Evolutionary conservation across 2,888 invertebrate genomes (phyloP).

Genomic region (Scaptomyza flava): DNA sequence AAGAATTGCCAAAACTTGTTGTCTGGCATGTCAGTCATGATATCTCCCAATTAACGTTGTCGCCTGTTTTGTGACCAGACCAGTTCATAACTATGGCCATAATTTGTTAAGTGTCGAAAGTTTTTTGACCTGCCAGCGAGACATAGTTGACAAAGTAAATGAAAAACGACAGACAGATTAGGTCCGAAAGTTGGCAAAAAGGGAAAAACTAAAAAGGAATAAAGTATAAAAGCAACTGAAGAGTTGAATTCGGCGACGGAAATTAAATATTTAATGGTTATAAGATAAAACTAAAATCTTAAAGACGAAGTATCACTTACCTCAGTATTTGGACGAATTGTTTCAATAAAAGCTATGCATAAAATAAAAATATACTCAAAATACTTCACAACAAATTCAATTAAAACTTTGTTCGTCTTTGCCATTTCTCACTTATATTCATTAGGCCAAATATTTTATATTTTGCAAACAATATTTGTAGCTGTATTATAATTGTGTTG

Average conservation of each 20-base stretch:
- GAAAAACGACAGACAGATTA: constrained; percentile 15
- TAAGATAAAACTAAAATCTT: neutral
- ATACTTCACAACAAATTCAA: no score
- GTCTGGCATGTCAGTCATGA: constrained; percentile 37
- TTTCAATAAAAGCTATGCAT: no score
- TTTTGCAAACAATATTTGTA: neutral
- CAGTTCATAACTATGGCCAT: constrained; percentile 29
- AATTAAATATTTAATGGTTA: neutral
- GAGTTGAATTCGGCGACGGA: neutral
- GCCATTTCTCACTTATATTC: neutral
- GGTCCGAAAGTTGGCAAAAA: neutral
- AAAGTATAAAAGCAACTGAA: neutral
- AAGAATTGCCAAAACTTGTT: constrained; percentile 9
- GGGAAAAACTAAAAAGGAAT: neutral
- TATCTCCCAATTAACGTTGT: constrained; percentile 48
- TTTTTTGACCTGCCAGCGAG: constrained; percentile 37
- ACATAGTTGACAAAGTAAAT: constrained; percentile 25
- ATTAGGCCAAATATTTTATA: neutral
- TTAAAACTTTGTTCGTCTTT: no score
- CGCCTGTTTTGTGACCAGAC: constrained; percentile 11
- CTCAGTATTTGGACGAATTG: no score
- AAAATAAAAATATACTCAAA: no score
- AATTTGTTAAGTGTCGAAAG: constrained; percentile 50
- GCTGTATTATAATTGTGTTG: neutral
- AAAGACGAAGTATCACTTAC: no score